Conservation (phyloP, 2,797 vertebrate genomes). For the Arremon aurantiirostris region DNA sequence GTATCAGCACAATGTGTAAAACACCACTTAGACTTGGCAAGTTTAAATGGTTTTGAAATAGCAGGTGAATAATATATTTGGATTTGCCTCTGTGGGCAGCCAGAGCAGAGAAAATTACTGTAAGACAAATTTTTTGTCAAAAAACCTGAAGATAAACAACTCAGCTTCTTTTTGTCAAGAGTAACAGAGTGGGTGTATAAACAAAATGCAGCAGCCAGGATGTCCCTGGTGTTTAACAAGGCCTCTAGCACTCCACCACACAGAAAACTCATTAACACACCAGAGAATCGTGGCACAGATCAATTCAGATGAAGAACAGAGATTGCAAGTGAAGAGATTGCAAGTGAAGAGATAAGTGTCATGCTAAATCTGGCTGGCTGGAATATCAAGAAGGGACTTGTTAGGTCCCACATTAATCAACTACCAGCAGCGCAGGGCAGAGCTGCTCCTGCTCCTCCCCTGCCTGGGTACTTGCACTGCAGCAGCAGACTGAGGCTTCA, state of each 20-base stretch:
- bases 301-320: slow-evolving; percentile 53
- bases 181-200: slow-evolving; percentile 40
- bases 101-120: slow-evolving; percentile 51
- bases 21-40: slow-evolving; percentile 40
- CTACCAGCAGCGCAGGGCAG: neutral
- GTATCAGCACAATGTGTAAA: slow-evolving; percentile 60
- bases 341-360: slow-evolving; percentile 50
- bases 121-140: slow-evolving; percentile 39
- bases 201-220: slow-evolving; percentile 40
- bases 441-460: slow-evolving; percentile 5
- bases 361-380: slow-evolving; percentile 37
- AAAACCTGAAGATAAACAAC: slow-evolving; percentile 47
- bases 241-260: neutral
- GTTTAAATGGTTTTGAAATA: slow-evolving; percentile 58
- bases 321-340: slow-evolving; percentile 40
- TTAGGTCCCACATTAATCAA: slow-evolving; percentile 60
- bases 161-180: slow-evolving; percentile 35
- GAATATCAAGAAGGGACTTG: slow-evolving; percentile 52
- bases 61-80: slow-evolving; percentile 58
- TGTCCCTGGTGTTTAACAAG: slow-evolving; percentile 28
- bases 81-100: slow-evolving; percentile 37
- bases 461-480: neutral
- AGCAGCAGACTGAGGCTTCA: neutral
- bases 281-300: slow-evolving; percentile 17
- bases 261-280: slow-evolving; percentile 54